These are phyloP conservation scores for Ceuthmochares aereus DNA, from an alignment of 2,113 vertebrate species.

Conservation along the genomic window DNA sequence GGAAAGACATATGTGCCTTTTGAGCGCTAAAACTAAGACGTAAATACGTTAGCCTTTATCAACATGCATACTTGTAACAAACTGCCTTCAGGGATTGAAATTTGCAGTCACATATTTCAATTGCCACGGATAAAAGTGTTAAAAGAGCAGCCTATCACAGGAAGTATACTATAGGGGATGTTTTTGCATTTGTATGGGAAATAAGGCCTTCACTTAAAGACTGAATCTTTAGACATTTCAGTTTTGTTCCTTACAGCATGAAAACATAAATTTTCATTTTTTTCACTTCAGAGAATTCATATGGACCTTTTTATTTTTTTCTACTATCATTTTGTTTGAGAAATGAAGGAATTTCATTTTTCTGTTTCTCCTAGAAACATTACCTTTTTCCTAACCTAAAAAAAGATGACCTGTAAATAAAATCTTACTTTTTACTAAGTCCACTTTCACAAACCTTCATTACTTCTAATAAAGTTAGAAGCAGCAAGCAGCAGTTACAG, in stretches of 20 bases:
- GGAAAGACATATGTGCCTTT: neutral
- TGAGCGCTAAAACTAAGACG: neutral
- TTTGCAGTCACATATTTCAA: neutral
- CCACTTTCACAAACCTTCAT: neutral
- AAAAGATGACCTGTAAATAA: accelerated
- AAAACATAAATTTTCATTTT: neutral
- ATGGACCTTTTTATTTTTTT: neutral
- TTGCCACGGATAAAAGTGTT: neutral
- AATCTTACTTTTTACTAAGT: neutral
- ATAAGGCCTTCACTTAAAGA: neutral
- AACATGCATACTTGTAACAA: neutral
- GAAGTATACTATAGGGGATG: neutral
- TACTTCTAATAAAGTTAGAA: neutral
- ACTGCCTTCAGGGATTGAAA: neutral
- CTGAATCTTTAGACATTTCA: neutral
- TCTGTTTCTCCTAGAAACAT: neutral
- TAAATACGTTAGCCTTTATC: neutral
- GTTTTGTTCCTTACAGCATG: neutral
- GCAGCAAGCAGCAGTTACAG: neutral
- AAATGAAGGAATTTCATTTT: neutral
- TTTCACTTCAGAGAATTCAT: neutral
- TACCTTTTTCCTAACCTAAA: neutral
- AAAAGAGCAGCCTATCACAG: neutral
- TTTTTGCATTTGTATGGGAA: neutral
- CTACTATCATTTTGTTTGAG: neutral